These are phyloP conservation scores for Stichodactyla helianthus DNA, from an alignment of 64 coral and sea anemone genomes.

Conservation along the genomic window DNA sequence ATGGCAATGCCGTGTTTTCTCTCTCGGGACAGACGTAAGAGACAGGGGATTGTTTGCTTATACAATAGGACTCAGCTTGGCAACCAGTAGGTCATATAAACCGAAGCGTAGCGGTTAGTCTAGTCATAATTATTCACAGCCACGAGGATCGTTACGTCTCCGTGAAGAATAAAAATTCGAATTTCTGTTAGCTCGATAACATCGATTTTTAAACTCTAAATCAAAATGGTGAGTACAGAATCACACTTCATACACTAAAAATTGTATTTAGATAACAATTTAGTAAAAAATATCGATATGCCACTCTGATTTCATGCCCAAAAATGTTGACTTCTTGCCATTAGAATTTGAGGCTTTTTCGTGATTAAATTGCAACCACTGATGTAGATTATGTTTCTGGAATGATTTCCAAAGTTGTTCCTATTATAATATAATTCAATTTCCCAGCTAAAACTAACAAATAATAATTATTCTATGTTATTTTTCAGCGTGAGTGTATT, in stretches of 20 bases:
- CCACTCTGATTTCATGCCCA: neutral
- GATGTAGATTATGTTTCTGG: neutral
- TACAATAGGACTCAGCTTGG: neutral
- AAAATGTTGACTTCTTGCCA: neutral
- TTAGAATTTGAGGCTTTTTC: neutral
- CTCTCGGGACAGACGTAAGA: too few relatives aligned
- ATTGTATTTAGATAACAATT: neutral
- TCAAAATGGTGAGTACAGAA: slow-evolving; percentile 1
- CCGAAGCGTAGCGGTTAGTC: neutral
- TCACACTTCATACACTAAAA: neutral
- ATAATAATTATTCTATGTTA: neutral
- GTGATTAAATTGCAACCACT: neutral
- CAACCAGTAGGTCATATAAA: neutral
- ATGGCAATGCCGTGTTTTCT: too few relatives aligned
- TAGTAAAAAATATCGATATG: neutral
- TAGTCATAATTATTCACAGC: neutral
- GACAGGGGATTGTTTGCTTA: too few relatives aligned
- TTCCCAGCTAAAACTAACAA: neutral
- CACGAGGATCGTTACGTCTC: neutral
- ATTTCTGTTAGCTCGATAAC: neutral
- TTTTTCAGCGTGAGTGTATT: slow-evolving; percentile 67
- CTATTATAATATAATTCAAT: neutral
- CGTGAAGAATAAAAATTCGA: neutral
- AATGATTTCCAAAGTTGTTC: neutral
- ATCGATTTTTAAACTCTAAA: neutral